These are phyloP conservation scores for Mesorhabditis belari DNA, from an alignment of 2,888 invertebrate genomes.

Conservation along the genomic window DNA sequence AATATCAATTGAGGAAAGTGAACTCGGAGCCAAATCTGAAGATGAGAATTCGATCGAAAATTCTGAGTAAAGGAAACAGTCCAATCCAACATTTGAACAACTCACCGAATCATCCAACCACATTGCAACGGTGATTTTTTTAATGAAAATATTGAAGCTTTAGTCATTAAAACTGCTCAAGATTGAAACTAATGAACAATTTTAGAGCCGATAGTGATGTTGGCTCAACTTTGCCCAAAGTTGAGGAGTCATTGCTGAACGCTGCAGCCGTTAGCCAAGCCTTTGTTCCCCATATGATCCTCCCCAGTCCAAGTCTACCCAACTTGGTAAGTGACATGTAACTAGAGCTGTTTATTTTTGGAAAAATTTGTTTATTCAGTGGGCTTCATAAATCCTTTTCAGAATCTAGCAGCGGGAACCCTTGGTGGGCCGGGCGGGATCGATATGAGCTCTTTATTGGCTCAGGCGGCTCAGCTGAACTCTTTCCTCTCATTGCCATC, in stretches of 20 bases:
- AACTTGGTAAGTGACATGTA: conserved; percentile 31
- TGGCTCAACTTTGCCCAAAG: conserved; percentile 12
- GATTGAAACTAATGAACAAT: not conserved
- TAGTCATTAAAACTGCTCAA: not conserved
- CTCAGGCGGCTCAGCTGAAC: conserved; percentile 31
- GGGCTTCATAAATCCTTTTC: not conserved
- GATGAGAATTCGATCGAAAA: conserved; percentile 48
- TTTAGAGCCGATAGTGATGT: conserved; percentile 25
- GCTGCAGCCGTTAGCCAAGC: conserved; percentile 7
- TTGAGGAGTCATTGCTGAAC: conserved; percentile 5
- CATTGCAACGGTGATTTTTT: too few relatives aligned
- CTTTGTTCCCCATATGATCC: conserved; percentile 24
- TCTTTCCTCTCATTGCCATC: conserved; percentile 50
- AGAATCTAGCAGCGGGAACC: not conserved
- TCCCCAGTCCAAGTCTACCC: conserved; percentile 48
- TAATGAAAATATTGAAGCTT: not conserved
- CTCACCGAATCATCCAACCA: conserved; percentile 6
- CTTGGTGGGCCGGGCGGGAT: not conserved
- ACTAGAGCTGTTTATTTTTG: not conserved
- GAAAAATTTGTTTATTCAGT: not conserved
- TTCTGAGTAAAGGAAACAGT: conserved; percentile 42
- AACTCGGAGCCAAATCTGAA: conserved; percentile 52
- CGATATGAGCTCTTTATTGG: conserved; percentile 36
- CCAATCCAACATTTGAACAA: conserved; percentile 25
- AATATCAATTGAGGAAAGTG: conserved; percentile 43